These are phyloP conservation scores for Cichladusa arquata DNA, from an alignment of 2,113 vertebrate species.

Conservation along the genomic window DNA sequence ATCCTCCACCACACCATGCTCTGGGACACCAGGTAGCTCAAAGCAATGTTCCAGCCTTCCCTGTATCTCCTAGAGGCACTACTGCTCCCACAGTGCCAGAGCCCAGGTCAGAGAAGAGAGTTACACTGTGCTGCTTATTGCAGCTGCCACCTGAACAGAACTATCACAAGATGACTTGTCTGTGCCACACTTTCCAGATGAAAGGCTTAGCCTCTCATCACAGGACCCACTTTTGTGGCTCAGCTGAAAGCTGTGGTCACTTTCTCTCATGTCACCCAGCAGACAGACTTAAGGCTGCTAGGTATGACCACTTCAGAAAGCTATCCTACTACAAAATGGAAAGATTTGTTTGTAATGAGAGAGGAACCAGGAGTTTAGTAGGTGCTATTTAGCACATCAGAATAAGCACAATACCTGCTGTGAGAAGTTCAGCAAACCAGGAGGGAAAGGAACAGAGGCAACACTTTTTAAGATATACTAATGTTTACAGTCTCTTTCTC, in stretches of 20 bases:
- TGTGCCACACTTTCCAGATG: neutral
- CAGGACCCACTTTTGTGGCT: neutral
- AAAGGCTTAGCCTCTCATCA: neutral
- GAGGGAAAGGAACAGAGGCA: neutral
- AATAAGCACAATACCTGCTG: neutral
- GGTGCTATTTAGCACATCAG: neutral
- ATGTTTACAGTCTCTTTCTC: neutral
- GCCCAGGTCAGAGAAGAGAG: neutral
- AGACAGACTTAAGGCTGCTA: neutral
- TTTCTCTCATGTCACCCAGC: neutral
- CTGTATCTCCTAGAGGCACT: neutral
- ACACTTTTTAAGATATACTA: neutral
- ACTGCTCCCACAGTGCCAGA: neutral
- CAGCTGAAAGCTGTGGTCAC: neutral
- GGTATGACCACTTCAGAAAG: neutral
- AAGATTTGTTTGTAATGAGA: neutral
- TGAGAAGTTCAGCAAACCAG: neutral
- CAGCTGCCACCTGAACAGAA: neutral
- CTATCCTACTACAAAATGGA: neutral
- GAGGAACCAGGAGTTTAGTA: neutral
- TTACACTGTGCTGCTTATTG: rapidly evolving
- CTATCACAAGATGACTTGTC: neutral
- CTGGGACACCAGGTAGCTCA: neutral
- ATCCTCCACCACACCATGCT: neutral
- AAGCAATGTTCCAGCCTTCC: neutral